Base-by-base conservation (phyloP, 2,888 invertebrate genomes). In the Andrena haemorrhoa region DNA sequence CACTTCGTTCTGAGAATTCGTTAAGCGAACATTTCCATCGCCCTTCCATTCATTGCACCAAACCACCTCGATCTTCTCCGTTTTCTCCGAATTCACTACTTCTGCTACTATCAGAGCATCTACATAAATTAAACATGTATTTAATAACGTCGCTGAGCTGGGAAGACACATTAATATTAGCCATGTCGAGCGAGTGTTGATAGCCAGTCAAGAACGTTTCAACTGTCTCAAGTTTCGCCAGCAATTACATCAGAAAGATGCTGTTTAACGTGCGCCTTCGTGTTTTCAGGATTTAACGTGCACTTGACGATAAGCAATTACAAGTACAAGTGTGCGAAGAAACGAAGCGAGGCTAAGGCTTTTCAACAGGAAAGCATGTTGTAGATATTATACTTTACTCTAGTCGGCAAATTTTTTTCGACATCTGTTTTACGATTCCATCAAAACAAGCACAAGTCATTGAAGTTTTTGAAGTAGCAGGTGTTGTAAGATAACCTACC, bases 21-120 rank as follows among this genome's bases (percentile, higher is more conserved):
- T 74, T 26, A 94, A 79, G 23, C 83, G 84, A 73, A 90, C 86
- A 82, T 90, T 90, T 61, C 85, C 77, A 47, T 86, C 47, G 20
- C 80, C 83, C 53, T 89, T 92, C 83, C 88, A 90, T 68, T 91
- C 86, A 20, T 91, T 84, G 2, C 89, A 85, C 89, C 92, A 91
- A 10, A 74, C 75, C 26, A 93, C 77, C 65, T 88, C 85, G 31
- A 92, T 79, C 10, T 87, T 84, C 0, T 80, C 83, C 58, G 90
- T 87, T 3, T 77, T 84, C 12, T 83, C 77, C 29, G 73, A 78
- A n/a, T 85, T 83, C 10, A 93, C 74, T 56, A 91, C 6, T 73
- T 93, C 92, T 2, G 85, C 84, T 7, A 89, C 82, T 60, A 92
- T 81, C 58, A 94, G 79, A 20, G 92, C 90, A 51, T 91, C 93